phyloP scores from a whole-genome alignment of 2,888 invertebrate genomes.

The Aromia moschata region DNA sequence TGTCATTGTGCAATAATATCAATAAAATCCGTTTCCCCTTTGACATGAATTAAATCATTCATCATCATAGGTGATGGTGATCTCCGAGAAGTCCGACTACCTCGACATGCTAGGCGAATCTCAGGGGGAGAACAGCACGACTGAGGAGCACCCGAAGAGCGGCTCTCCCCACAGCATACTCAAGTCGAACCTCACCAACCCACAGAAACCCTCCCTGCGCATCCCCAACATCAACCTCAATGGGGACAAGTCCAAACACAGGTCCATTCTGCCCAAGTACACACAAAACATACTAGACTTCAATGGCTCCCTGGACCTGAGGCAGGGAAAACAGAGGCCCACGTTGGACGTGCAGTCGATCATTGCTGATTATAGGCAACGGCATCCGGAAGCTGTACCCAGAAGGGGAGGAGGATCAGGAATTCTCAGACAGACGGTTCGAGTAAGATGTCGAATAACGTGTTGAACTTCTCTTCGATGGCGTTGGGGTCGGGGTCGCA shows the following conservation, averaged over 20 bases:
- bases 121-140: constrained; percentile 39
- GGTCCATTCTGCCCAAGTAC: constrained; percentile 61
- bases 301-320: constrained; percentile 69
- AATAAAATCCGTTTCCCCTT: too few relatives aligned
- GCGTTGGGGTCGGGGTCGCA: constrained; percentile 63
- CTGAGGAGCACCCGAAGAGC: constrained; percentile 41
- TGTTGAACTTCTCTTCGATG: constrained; percentile 59
- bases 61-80: constrained; percentile 67
- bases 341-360: constrained; percentile 85
- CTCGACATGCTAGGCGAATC: constrained; percentile 44
- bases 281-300: constrained; percentile 62
- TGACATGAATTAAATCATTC: too few relatives aligned
- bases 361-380: constrained; percentile 81
- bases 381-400: constrained; percentile 79
- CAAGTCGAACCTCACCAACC: constrained; percentile 47
- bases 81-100: constrained; percentile 49
- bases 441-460: constrained; percentile 43
- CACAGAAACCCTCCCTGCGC: constrained; percentile 38
- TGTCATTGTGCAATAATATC: too few relatives aligned
- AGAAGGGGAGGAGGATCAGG: constrained; percentile 72
- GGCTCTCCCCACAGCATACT: constrained; percentile 45
- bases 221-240: constrained; percentile 35
- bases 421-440: constrained; percentile 54
- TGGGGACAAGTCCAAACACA: constrained; percentile 43
- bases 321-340: constrained; percentile 73